Base-by-base conservation (phyloP, 2,113 vertebrate species). In the Lamprologus ornatipinnis region DNA sequence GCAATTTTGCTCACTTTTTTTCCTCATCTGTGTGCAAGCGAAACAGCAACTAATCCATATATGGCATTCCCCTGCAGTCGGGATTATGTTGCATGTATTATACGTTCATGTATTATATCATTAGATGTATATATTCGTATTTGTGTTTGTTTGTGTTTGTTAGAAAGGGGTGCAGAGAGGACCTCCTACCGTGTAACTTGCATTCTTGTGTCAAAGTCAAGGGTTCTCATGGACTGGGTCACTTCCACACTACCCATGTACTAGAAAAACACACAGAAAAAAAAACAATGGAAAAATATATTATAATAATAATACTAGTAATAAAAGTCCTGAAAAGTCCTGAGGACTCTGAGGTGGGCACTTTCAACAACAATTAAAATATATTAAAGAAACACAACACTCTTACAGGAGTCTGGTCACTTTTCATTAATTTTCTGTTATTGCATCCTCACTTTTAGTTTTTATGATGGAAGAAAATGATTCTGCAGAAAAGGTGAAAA, bases 171-270 rank as follows among this genome's bases (percentile, higher is more conserved):
- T 23, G n/a, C 35, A 49, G 40, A 21, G 9, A 31, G 11, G 13
- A 42, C 19, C 8, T 87, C 96, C 93, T 97, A 99, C 98, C 98
- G 97, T 94, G 98, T 99, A 87, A 99, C 97, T 95, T 97, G 97
- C 2, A 97, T 98, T 95, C 98, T 97, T 0, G 96, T 98, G 21
- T 97, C 96, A 88, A 98, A 98, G 95, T 98, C 97, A 90, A 99
- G 95, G 47, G 97, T 97, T 92, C 97, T 97, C 98, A 99, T 98
- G 63, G 98, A 98, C 90, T 98, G 97, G 88, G 97, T 95, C 89
- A 99, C 97, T 93, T 98, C 98, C 91, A 99, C 96, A 83, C 97
- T 98, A 87, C 98, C 97, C 95, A 98, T 96, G 93, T 98, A 98
- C 97, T 98, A 31, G 15, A 86, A 92, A 85, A 89, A 81, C 92